These are phyloP conservation scores for Drosophila kohkoa DNA, from an alignment of 1,140 invertebrate species.

Conservation along the genomic window DNA sequence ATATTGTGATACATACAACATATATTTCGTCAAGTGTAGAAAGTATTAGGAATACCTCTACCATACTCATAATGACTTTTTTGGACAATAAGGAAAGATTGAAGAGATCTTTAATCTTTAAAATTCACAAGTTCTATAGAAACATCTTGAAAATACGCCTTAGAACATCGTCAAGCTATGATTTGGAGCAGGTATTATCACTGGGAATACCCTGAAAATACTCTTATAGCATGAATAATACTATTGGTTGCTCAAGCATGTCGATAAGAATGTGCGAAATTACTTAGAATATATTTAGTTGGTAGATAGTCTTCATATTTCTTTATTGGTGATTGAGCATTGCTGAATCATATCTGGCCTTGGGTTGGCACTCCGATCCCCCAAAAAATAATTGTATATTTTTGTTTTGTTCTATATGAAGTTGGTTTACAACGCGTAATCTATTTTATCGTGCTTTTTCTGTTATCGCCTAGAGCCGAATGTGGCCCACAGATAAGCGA, in stretches of 20 bases:
- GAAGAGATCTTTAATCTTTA: background rate
- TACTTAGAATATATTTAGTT: background rate
- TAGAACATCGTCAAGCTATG: background rate
- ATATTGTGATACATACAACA: background rate
- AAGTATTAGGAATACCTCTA: background rate
- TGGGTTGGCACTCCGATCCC: constrained; percentile 9
- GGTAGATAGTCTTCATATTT: background rate
- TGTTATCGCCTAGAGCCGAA: constrained; percentile 59
- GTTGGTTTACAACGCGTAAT: constrained; percentile 60
- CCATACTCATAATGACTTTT: background rate
- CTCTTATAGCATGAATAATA: background rate
- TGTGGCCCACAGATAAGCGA: constrained; percentile 49
- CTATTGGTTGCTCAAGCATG: background rate
- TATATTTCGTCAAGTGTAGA: constrained; percentile 6
- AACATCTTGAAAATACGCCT: constrained; percentile 6
- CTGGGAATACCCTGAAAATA: background rate
- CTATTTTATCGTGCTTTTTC: constrained; percentile 62
- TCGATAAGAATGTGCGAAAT: background rate
- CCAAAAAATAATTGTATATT: constrained; percentile 11
- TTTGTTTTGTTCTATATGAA: constrained; percentile 3
- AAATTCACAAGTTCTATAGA: constrained; percentile 13
- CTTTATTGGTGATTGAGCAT: background rate
- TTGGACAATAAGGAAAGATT: constrained; percentile 2
- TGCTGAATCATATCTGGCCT: constrained; percentile 16
- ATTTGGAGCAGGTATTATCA: background rate